Evolutionary conservation across 1,140 invertebrate species (phyloP), one percentile per base, ranked within the genome.

Genomic region (Lethrus apterus): DNA sequence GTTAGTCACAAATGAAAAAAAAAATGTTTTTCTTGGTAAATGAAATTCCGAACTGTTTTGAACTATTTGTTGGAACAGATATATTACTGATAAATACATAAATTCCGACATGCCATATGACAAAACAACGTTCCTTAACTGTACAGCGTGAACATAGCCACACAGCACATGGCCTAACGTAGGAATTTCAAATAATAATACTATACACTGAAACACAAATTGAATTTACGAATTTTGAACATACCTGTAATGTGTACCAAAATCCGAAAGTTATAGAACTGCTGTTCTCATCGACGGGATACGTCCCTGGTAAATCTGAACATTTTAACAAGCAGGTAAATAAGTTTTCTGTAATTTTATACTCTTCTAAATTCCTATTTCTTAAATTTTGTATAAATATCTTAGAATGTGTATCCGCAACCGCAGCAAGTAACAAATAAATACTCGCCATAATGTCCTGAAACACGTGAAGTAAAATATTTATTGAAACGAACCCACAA

Each of bases 221-320:
- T 5, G 18, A 20, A 20, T 20, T 19, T 20, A 38, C 5, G 19
- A 38, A 13, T 7, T 42, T n/a, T n/a, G n/a, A 23, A 42, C 18
- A 18, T 63, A 83, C 82, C 73, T 94, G 90, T 21, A 95, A 68
- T 33, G 83, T 81, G 63, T 88, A 94, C 92, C 92, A 96, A 65
- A 94, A 90, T 1, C 84, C 82, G 67, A 94, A 84, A 0, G 89
- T 78, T 51, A 92, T 73, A 33, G 82, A 84, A 61, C 88, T 92
- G 38, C 81, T 79, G 0, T 76, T 83, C 68, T 93, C 91, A 59
- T 93, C 84, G 2, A 83, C 73, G 0, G 89, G 89, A 71, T 87
- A 93, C 44, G 83, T 74, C 0, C 89, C 88, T 10, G 84, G 81
- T 45, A 86, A 76, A 44, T 79, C 79, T 10, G 85, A 84, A 60